Conservation (phyloP, 1,140 invertebrate genomes). For the Trichonephila clavata region DNA sequence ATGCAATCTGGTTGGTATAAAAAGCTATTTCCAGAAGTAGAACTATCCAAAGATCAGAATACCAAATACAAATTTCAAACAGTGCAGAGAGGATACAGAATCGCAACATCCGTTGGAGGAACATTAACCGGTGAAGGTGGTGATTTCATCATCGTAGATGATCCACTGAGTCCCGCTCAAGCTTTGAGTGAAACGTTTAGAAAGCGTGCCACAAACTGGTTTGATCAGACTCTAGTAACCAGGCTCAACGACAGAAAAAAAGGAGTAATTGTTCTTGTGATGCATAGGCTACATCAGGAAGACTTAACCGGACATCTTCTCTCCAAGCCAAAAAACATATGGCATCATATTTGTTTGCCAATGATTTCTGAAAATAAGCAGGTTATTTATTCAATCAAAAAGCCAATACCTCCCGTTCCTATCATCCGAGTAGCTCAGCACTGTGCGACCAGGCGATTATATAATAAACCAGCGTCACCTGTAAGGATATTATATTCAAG, state of each 20-base stretch:
- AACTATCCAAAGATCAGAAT: background rate
- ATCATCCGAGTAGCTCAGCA: background rate
- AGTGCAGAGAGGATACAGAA: background rate
- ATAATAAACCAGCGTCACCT: background rate
- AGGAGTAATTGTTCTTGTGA: slow-evolving; percentile 25
- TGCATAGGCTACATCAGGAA: slow-evolving; percentile 23
- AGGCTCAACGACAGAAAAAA: slow-evolving; percentile 35
- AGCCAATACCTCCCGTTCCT: background rate
- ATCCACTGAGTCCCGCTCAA: background rate
- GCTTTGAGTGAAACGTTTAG: slow-evolving; percentile 15
- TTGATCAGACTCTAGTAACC: slow-evolving; percentile 29
- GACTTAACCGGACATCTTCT: slow-evolving; percentile 1
- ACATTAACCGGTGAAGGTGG: background rate
- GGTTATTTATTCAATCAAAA: background rate
- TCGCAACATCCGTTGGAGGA: slow-evolving; percentile 3
- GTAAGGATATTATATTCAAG: background rate
- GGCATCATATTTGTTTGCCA: slow-evolving; percentile 38
- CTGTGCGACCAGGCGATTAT: too few species aligned
- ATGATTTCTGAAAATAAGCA: slow-evolving; percentile 10
- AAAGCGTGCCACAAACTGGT: background rate
- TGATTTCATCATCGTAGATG: background rate
- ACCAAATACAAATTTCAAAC: background rate
- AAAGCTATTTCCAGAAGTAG: background rate
- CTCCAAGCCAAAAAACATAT: slow-evolving; percentile 42
- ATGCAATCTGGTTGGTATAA: slow-evolving; percentile 7